phyloP scores from a whole-genome alignment of 2,888 invertebrate species.

The Nipponacmea schrenckii region DNA sequence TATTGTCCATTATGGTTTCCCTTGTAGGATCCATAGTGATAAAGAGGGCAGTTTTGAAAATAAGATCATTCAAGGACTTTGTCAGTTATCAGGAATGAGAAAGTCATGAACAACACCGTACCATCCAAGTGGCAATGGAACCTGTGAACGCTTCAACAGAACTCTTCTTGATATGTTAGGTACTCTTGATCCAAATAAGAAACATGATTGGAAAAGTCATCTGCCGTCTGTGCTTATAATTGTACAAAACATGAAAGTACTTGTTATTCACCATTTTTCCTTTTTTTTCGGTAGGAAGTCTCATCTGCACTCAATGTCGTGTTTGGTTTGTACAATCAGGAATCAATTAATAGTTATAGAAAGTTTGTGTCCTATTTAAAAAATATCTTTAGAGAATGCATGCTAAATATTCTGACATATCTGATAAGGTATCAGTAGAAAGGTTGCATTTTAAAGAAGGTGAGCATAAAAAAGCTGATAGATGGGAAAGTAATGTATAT shows the following conservation, averaged over 20 bases:
- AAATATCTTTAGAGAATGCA: too few species aligned
- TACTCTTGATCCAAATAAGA: constrained; percentile 24
- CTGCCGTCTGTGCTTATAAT: too few species aligned
- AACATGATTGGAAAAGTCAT: constrained; percentile 28
- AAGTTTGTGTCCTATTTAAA: too few species aligned
- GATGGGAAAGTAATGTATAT: too few species aligned
- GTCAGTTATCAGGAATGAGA: constrained; percentile 20
- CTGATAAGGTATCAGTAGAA: background rate
- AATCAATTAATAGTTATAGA: background rate
- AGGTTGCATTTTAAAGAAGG: too few species aligned
- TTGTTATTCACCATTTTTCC: constrained; percentile 28
- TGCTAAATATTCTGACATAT: too few species aligned
- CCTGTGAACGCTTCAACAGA: constrained; percentile 30
- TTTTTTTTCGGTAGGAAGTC: constrained; percentile 25
- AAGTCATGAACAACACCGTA: constrained; percentile 31
- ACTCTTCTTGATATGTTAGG: constrained; percentile 26
- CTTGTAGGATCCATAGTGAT: constrained; percentile 32
- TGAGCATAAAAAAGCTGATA: too few species aligned
- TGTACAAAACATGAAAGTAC: constrained; percentile 32
- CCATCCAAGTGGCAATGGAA: too few species aligned
- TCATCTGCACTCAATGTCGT: too few species aligned
- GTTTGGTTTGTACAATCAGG: too few species aligned
- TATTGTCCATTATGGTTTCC: constrained; percentile 31
- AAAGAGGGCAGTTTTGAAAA: constrained; percentile 39
- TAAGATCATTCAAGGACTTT: constrained; percentile 28